Percentiles rank a stretch among this genome's conserved stretches.
Evolutionary conservation across 2,113 vertebrate genomes (phyloP).

Genomic region (Heterocephalus glaber): DNA sequence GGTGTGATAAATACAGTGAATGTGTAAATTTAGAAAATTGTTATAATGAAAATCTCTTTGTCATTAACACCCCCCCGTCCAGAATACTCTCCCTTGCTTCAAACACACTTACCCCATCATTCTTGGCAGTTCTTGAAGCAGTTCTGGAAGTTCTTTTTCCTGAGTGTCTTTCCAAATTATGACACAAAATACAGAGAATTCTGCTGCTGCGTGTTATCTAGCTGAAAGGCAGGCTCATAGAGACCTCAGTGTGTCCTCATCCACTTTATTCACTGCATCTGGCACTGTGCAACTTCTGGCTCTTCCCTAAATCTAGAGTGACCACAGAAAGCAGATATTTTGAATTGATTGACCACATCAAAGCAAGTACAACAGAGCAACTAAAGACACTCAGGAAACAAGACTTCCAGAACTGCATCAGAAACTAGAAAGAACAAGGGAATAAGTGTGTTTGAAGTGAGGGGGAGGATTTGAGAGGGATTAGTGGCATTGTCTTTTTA

Average conservation of each 20-base stretch:
- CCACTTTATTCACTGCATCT: not conserved
- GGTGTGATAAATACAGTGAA: not conserved
- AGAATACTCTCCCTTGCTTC: not conserved
- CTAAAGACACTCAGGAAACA: not conserved
- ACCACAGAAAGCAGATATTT: not conserved
- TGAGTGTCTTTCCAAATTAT: not conserved
- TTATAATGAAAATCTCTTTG: not conserved
- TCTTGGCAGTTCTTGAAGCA: not conserved
- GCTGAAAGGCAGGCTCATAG: not conserved
- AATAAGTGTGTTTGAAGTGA: not conserved
- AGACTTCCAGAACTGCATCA: not conserved
- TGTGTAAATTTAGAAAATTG: not conserved
- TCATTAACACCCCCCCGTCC: not conserved
- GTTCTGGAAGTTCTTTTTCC: not conserved
- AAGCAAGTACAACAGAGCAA: not conserved
- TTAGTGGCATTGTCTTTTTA: not conserved
- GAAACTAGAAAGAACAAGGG: not conserved
- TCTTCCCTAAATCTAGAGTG: not conserved
- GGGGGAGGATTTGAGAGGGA: not conserved
- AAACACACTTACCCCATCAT: not conserved
- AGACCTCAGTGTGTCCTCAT: not conserved
- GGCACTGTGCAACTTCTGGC: not conserved
- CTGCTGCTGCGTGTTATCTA: not conserved
- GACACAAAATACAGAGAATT: not conserved
- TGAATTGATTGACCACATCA: not conserved